Base-by-base conservation (phyloP, 23 tunicate genomes). In the Trididemnum miniatum region DNA sequence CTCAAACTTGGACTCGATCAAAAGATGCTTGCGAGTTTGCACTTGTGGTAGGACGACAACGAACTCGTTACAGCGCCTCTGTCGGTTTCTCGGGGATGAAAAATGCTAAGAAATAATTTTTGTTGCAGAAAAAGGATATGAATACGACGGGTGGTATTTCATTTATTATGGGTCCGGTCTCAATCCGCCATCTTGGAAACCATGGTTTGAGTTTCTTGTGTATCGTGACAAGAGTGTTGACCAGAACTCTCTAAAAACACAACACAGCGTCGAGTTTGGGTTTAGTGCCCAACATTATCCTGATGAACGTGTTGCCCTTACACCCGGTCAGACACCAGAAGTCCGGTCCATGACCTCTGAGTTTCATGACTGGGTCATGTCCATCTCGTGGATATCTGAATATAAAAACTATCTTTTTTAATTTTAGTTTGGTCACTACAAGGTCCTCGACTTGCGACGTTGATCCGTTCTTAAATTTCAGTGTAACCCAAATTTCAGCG, bases 321-420 rank as follows among this genome's bases (percentile, higher is more conserved):
- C 74, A 39, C 79, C 83, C 7, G 71, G 71, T 2, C 82, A 79
- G 40, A 86, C 97, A 30, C 76, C 72, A 12, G 92, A 87, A 50
- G 57, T 92, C 0, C 9, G 67, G 27, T 31, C 85, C 29, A 23
- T 87, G 35, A 71, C 65, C 1, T 24, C 60, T 3, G 69, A 87
- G 15, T 24, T 92, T 18, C 79, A 92, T 34, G 86, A 87, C 49
- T 92, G 97, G 97, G 86, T 83, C 2, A 76, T 81, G 35, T 79
- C 89, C 0, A 87, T 87, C 59, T 69, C 89, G 2, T 87, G 89
- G 92, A 79, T 80, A 23, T 92, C 97, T 2, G 35, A 71, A 22
- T 92, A 92, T 49, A 83, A 83, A 37, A 87, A 83, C 35, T 87
- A 82, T 51, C 32, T 83, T 20, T 71, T 87, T 59, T 91, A 62